phyloP scores from a whole-genome alignment of 2,888 invertebrate genomes.

The Metopia argyrocephala region DNA sequence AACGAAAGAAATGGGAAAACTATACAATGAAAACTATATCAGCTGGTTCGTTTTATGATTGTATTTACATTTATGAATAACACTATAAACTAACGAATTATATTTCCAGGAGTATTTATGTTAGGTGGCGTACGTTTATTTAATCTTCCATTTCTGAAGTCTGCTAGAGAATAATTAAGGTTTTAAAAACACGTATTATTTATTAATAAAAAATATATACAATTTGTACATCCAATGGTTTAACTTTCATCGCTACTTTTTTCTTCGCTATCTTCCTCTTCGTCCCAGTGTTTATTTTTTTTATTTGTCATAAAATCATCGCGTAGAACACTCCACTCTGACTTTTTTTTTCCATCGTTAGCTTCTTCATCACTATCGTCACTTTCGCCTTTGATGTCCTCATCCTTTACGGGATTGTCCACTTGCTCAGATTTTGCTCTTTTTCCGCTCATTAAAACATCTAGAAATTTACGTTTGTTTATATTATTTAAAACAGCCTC shows the following conservation, averaged over 20 bases:
- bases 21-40: conserved; percentile 70
- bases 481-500: conserved; percentile 88
- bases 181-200: conserved; percentile 3
- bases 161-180: conserved; percentile 45
- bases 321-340: conserved; percentile 83
- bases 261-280: conserved; percentile 79
- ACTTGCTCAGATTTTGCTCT: conserved; percentile 81
- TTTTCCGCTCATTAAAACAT: conserved; percentile 85
- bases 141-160: conserved; percentile 73
- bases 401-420: conserved; percentile 79
- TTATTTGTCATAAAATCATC: conserved; percentile 95
- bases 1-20: conserved; percentile 74
- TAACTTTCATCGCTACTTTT: conserved; percentile 59
- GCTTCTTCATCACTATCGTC: conserved; percentile 76
- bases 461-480: conserved; percentile 85
- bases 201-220: conserved; percentile 27
- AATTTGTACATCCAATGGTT: conserved; percentile 12
- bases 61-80: background rate
- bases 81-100: background rate
- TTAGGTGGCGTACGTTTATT: conserved; percentile 82
- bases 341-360: conserved; percentile 74
- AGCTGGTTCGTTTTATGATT: conserved; percentile 65
- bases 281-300: conserved; percentile 95
- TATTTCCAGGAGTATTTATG: conserved; percentile 79
- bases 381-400: conserved; percentile 79